Evolutionary conservation across 2,113 vertebrate species (phyloP), one percentile per base, ranked within the genome.

Genomic region (Mus spicilegus): DNA sequence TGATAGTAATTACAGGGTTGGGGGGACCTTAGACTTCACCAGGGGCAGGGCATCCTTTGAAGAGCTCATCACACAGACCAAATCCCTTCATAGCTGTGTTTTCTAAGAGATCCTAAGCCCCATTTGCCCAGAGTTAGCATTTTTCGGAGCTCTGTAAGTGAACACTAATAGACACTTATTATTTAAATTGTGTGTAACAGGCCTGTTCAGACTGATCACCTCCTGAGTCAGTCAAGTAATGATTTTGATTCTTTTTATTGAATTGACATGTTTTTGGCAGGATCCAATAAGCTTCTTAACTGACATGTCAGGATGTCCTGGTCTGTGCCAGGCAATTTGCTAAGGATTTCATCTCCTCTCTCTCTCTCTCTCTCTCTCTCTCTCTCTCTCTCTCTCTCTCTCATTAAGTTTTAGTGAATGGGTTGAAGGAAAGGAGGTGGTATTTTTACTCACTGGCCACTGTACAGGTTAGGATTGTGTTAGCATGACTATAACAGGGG

Each of bases 161-260:
- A 42, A 72, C 3, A 4, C 36, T 36, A 80, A 76, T 19, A 76
- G 20, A 42, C 17, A 26, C 9, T 88, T 70, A 36, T 67, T 75
- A 72, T 56, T 85, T 93, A 88, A 70, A 56, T 42, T 69, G 54
- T 84, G 19, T 69, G 36, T 72, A 84, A 54, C 2, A 90, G 16
- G 26, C n/a, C 17, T 26, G 93, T 87, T 87, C 51, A 65, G 51
- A 65, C 39, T 49, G 46, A 80, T 95, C 87, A 24, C 70, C 46
- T 95, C 91, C 89, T 73, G 28, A 90, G 70, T 78, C 87, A 86
- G 78, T 58, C 70, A 76, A 70, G 49, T 58, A 49, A 67, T 67
- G 22, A 36, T 80, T 95, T 87, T 70, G 4, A 92, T 86, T 85
- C 46, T 87, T 84, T 89, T n/a, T 73, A 87, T 69, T 89, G 65